Percentiles rank a stretch among this genome's conserved stretches.
Conservation (phyloP, 1,140 invertebrate genomes). For the Glossosoma conforme region DNA sequence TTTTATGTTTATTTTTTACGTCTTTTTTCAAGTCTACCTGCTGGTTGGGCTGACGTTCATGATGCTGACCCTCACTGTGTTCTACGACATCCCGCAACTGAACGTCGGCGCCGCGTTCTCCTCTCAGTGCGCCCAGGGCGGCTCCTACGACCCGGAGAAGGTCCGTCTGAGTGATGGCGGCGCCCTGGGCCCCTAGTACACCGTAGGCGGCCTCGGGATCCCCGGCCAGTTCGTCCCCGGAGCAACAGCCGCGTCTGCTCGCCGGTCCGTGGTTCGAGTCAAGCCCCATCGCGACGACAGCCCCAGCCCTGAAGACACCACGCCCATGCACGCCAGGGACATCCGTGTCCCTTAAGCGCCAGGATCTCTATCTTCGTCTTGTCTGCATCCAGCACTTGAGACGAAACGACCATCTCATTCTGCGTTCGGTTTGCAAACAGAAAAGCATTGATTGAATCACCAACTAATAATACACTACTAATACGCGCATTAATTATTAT, state of each 20-base stretch:
- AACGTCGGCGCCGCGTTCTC: conserved; percentile 75
- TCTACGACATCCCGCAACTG: conserved; percentile 83
- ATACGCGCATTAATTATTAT: too few species aligned
- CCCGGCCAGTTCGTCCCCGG: conserved; percentile 45
- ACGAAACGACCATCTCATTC: too few species aligned
- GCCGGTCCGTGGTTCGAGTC: conserved; percentile 55
- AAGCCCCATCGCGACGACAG: conserved; percentile 57
- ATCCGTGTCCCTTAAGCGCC: conserved; percentile 45
- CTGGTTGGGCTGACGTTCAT: conserved; percentile 75
- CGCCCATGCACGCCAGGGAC: conserved; percentile 55
- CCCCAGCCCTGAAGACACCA: conserved; percentile 60
- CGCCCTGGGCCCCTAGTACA: conserved; percentile 45
- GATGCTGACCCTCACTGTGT: conserved; percentile 75
- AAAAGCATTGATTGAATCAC: too few species aligned
- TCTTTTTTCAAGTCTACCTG: conserved; percentile 62
- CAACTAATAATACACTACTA: too few species aligned
- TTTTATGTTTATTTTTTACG: conserved; percentile 3
- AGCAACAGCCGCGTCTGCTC: conserved; percentile 35
- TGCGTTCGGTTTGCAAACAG: too few species aligned
- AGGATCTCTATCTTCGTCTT: too few species aligned
- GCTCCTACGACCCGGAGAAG: conserved; percentile 57
- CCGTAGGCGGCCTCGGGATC: conserved; percentile 45
- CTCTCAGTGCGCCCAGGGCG: conserved; percentile 56
- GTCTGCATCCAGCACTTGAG: too few species aligned
- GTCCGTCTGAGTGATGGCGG: conserved; percentile 52